Base-by-base conservation (phyloP, 2,797 vertebrate genomes). In the Tenualosa ilisha region DNA sequence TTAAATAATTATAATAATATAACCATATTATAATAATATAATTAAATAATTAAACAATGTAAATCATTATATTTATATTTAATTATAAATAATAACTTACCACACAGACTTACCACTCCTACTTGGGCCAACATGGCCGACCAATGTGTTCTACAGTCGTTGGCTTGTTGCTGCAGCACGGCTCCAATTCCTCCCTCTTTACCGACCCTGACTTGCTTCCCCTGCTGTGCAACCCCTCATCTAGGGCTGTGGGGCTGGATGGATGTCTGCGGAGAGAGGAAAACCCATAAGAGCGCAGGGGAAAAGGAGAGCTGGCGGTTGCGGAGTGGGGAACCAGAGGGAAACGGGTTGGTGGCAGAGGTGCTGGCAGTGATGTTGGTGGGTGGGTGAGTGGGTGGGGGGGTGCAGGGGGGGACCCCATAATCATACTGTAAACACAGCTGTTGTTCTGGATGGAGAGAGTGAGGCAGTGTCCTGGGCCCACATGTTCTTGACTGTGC, bases 341-440 rank as follows among this genome's bases (percentile, higher is more conserved):
- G 50, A 43, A 72, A 75, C 61, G 82, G 54, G 72, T 51, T 84
- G 84, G 85, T 83, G 75, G 72, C 72, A 82, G 83, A 81, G 86
- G 87, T 81, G 79, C 82, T 82, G 6, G 83, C 83, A 86, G 86
- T 81, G 81, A 82, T 82, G 6, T 3, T 59, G 79, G 65, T 83
- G 85, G 49, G 82, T 51, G 72, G 82, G 50, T 79, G 40, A 59
- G 17, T 17, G 37, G 54, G 49, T 20, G n/a, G 26, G 46, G 59
- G 20, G 59, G 59, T 3, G 59, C 6, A 20, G 54, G 31, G 84
- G 68, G 84, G 86, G 59, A 87, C 85, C 82, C 85, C 83, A 53
- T 88, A 89, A 90, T 88, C 90, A 83, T 82, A 86, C 65, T 81
- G 61, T 89, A 91, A 89, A 89, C 89, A 91, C 89, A 90, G 89